phyloP scores from a whole-genome alignment of 2,888 invertebrate species.

The Xestoiulus laeticollis region DNA sequence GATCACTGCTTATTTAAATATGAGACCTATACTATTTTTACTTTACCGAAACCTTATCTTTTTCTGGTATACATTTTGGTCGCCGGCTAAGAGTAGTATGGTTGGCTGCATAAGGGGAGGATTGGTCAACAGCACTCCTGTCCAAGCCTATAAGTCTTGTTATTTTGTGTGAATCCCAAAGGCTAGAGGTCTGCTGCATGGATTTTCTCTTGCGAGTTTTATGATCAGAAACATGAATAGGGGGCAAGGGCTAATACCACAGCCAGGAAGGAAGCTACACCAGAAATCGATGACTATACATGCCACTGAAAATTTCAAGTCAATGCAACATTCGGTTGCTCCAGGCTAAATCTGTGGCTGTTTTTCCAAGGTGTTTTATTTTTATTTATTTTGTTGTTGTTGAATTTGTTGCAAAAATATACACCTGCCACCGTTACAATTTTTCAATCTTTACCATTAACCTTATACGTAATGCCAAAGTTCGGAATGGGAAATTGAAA shows the following conservation, averaged over 20 bases:
- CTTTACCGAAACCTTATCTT: neutral
- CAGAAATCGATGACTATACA: conserved; percentile 42
- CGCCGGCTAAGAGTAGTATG: neutral
- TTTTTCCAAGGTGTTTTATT: neutral
- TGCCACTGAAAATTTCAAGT: conserved; percentile 5
- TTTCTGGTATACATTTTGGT: neutral
- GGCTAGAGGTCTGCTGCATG: neutral
- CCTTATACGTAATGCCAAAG: neutral
- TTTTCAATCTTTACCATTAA: neutral
- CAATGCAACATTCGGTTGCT: neutral
- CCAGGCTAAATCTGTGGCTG: neutral
- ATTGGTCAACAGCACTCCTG: neutral
- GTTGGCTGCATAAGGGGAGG: neutral
- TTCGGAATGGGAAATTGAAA: neutral
- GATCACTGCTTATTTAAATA: neutral
- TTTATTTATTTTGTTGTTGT: neutral
- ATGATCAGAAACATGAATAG: conserved; percentile 24
- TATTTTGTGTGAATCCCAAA: neutral
- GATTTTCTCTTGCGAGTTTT: conserved; percentile 20
- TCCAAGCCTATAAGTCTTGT: neutral
- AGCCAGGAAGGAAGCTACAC: neutral
- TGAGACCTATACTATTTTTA: neutral
- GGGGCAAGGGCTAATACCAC: neutral
- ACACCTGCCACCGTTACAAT: neutral
- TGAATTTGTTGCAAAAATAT: neutral